Conservation (phyloP, 2,113 vertebrate species). For the Romanogobio albipinnatus region DNA sequence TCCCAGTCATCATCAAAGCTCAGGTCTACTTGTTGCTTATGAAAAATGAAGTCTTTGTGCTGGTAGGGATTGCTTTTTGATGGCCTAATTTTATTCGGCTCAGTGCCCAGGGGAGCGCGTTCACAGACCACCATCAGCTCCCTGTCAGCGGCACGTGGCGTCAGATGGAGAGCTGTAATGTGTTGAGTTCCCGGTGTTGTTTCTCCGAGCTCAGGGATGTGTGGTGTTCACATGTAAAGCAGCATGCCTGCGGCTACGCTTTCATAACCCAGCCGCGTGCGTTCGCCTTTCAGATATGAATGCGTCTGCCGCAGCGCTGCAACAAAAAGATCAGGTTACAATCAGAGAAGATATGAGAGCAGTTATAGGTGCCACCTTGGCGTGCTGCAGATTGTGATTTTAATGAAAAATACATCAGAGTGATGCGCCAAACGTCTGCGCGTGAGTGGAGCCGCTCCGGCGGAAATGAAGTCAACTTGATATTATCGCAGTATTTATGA, state of each 20-base stretch:
- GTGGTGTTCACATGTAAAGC: not conserved
- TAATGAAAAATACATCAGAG: slow-evolving; percentile 13
- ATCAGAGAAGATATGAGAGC: not conserved
- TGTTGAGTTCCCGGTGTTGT: not conserved
- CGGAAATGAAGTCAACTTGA: slow-evolving; percentile 22
- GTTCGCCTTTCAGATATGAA: not conserved
- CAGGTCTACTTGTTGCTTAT: slow-evolving; percentile 19
- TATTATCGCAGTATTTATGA: not conserved
- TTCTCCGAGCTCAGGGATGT: not conserved
- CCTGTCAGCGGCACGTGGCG: not conserved
- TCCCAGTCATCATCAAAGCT: slow-evolving; percentile 10
- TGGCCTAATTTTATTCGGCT: slow-evolving; percentile 24
- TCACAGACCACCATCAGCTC: not conserved
- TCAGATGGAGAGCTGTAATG: slow-evolving; percentile 3
- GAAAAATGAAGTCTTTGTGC: slow-evolving; percentile 15
- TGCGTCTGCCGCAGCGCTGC: not conserved
- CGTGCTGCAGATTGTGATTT: not conserved
- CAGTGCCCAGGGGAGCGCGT: not conserved
- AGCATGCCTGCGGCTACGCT: not conserved
- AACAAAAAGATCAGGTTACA: slow-evolving; percentile 15
- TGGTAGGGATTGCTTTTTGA: slow-evolving; percentile 15
- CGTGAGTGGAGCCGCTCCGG: not conserved
- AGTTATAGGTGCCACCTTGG: not conserved
- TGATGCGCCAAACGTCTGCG: not conserved
- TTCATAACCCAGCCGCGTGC: not conserved